These are phyloP conservation scores for Campopleginae sp. DNA, from an alignment of 2,888 invertebrate species.

Conservation along the genomic window DNA sequence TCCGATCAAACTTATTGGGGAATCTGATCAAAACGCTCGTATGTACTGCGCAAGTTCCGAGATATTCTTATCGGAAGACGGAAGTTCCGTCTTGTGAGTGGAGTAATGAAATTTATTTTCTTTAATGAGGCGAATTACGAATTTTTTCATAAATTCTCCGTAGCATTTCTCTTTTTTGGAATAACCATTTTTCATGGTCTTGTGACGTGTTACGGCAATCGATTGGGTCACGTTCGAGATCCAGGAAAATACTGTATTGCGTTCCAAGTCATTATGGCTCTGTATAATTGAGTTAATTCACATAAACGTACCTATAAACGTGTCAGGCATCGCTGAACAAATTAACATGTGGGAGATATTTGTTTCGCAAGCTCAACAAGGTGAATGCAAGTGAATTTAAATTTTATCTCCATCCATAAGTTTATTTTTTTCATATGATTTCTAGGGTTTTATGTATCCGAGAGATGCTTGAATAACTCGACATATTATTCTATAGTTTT, in stretches of 20 bases:
- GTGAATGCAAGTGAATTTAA: background rate
- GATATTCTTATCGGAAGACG: no score
- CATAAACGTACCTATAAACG: background rate
- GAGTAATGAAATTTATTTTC: background rate
- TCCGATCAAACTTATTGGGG: no score
- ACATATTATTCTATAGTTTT: background rate
- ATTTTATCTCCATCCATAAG: background rate
- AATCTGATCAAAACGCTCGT: no score
- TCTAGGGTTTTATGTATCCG: background rate
- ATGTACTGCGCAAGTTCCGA: no score
- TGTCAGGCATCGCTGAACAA: slow-evolving; percentile 30
- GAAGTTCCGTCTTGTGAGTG: no score
- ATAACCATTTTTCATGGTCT: background rate
- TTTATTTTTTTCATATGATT: background rate
- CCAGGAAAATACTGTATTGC: background rate
- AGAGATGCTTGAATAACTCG: background rate
- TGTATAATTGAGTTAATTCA: background rate
- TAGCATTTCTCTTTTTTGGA: background rate
- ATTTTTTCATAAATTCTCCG: background rate
- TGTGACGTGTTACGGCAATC: background rate
- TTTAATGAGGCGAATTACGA: background rate
- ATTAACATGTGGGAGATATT: slow-evolving; percentile 18
- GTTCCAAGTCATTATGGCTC: background rate
- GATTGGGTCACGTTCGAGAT: background rate
- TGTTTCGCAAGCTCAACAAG: slow-evolving; percentile 25